Conservation (phyloP, 2,888 invertebrate species). For the Atethmia centrago region DNA sequence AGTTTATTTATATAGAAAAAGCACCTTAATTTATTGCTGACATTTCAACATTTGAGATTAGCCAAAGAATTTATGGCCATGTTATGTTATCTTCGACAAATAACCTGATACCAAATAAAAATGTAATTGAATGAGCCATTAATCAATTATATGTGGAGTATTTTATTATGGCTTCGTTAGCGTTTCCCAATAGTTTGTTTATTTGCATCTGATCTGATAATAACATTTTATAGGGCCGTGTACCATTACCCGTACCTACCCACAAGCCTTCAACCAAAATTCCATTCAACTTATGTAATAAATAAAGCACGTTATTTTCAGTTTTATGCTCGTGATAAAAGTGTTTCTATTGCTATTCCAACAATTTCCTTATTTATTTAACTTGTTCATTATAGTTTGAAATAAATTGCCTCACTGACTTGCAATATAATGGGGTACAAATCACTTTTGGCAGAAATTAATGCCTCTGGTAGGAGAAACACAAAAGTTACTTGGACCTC, state of each 20-base stretch:
- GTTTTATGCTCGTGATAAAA: conserved; percentile 35
- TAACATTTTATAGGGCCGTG: conserved; percentile 55
- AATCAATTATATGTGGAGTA: conserved; percentile 78
- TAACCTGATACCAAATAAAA: conserved; percentile 61
- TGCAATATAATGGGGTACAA: conserved; percentile 62
- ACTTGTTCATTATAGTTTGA: conserved; percentile 46
- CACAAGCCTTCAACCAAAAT: conserved; percentile 18
- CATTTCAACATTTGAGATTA: conserved; percentile 21
- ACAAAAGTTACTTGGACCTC: conserved; percentile 70
- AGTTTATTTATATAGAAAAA: neutral
- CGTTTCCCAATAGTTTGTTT: conserved; percentile 71
- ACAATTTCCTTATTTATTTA: conserved; percentile 42
- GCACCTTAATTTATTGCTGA: conserved; percentile 8
- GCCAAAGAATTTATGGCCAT: conserved; percentile 37
- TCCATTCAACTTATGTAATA: conserved; percentile 51
- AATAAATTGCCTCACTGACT: conserved; percentile 50
- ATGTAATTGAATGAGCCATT: conserved; percentile 66
- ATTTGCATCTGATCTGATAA: conserved; percentile 69
- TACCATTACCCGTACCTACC: conserved; percentile 16
- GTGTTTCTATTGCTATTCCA: conserved; percentile 21
- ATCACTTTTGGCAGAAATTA: conserved; percentile 68
- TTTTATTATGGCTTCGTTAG: conserved; percentile 76
- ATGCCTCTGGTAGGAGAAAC: conserved; percentile 59
- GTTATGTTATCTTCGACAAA: conserved; percentile 66
- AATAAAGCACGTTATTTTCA: conserved; percentile 42